Conservation (phyloP, 2,888 invertebrate genomes). For the Tenthredo livida region DNA sequence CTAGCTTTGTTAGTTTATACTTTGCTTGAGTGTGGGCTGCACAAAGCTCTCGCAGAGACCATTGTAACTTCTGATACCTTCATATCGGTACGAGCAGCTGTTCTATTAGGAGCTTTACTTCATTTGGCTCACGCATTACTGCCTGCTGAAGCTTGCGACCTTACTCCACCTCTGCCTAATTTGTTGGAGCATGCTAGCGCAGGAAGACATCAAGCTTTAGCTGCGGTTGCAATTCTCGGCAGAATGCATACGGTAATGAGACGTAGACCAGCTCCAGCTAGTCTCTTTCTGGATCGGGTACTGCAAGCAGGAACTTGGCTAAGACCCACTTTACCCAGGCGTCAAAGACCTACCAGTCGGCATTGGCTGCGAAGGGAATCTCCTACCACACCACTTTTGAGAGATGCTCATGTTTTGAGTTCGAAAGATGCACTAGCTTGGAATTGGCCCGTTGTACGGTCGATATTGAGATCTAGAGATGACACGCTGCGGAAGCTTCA, state of each 20-base stretch:
- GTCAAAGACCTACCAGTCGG: slow-evolving; percentile 68
- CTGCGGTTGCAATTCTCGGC: slow-evolving; percentile 90
- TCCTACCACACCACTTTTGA: slow-evolving; percentile 78
- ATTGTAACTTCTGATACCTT: slow-evolving; percentile 93
- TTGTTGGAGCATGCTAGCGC: slow-evolving; percentile 89
- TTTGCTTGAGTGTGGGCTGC: slow-evolving; percentile 91
- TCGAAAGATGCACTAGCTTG: slow-evolving; percentile 91
- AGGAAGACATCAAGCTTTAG: slow-evolving; percentile 89
- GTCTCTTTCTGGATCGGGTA: slow-evolving; percentile 90
- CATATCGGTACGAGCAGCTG: slow-evolving; percentile 94
- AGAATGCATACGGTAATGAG: slow-evolving; percentile 90
- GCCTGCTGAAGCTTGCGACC: slow-evolving; percentile 92
- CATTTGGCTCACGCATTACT: slow-evolving; percentile 92
- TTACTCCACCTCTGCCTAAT: slow-evolving; percentile 91
- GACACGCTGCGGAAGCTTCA: slow-evolving; percentile 82
- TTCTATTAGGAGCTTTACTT: slow-evolving; percentile 92
- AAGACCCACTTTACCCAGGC: slow-evolving; percentile 69
- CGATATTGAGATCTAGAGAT: slow-evolving; percentile 78
- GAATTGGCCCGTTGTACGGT: slow-evolving; percentile 95
- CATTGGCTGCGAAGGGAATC: slow-evolving; percentile 74
- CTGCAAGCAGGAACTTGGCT: slow-evolving; percentile 79
- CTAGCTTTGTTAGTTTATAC: slow-evolving; percentile 92
- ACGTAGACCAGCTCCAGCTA: slow-evolving; percentile 89
- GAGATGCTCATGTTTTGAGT: slow-evolving; percentile 90
- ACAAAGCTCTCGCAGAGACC: slow-evolving; percentile 95